phyloP scores from a whole-genome alignment of 2,113 vertebrate species.

The Xenopus tropicalis region DNA sequence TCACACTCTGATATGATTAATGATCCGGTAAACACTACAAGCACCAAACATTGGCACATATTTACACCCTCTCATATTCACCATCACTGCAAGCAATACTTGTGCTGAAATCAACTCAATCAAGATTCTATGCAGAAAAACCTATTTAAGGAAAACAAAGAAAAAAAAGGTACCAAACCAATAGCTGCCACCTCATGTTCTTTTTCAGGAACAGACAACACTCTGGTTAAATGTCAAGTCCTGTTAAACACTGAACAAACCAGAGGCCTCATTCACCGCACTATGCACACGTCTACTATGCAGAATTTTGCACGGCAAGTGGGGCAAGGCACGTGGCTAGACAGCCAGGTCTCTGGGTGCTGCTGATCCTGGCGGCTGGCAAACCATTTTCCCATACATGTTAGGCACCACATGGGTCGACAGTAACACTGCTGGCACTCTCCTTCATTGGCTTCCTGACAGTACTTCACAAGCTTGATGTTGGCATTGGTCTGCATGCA shows the following conservation, averaged over 20 bases:
- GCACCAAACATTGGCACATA: too few relatives aligned
- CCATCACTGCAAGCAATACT: too few relatives aligned
- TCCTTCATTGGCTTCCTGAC: constrained; percentile 60
- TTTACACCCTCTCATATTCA: too few relatives aligned
- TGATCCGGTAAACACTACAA: too few relatives aligned
- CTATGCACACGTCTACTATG: constrained; percentile 81
- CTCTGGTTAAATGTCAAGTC: background rate
- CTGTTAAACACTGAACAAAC: background rate
- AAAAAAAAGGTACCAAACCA: too few relatives aligned
- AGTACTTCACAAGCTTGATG: constrained; percentile 81
- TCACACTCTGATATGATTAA: too few relatives aligned
- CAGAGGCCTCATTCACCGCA: constrained; percentile 60
- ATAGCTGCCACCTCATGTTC: too few relatives aligned
- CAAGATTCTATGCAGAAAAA: too few relatives aligned
- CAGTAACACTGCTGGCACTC: constrained; percentile 88
- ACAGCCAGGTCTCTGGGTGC: constrained; percentile 88
- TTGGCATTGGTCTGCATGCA: constrained; percentile 86
- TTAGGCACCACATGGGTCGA: constrained; percentile 95
- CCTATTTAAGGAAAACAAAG: too few relatives aligned
- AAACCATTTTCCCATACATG: constrained; percentile 94
- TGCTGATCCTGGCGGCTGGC: constrained; percentile 91
- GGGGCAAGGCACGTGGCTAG: constrained; percentile 85
- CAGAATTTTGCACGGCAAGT: constrained; percentile 90
- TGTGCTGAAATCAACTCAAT: too few relatives aligned
- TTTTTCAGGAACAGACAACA: too few relatives aligned